Evolutionary conservation across 1,140 invertebrate genomes (phyloP), one percentile per base, ranked within the genome.

Genomic region (Scaptomyza pallida): DNA sequence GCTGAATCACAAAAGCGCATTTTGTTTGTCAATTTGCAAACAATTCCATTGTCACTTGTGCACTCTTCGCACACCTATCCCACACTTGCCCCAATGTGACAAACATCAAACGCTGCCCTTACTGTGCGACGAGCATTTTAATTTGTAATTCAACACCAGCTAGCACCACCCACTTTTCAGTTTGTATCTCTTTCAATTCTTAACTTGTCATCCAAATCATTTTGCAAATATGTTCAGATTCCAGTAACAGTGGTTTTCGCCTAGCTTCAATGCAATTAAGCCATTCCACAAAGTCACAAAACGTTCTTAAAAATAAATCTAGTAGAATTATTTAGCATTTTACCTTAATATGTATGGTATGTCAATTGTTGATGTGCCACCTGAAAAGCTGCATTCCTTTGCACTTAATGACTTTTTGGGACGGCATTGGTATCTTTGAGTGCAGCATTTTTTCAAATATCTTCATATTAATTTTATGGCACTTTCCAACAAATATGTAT

Each of bases 81-180:
- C 23, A 23, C n/a, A 17, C 16, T 15, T 5, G n/a, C 16, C 23
- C 13, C 13, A 17, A 10, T n/a, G 9, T 30, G 16, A 45, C 48
- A 73, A 57, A 45, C 62, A 61, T 68, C 72, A 76, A 76, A 64
- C 59, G 60, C 41, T 45, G 40, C n/a, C 68, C 62, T 57, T 68
- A 47, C 51, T 55, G 43, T 62, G 57, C 65, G 51, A 44, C 41
- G 21, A 61, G 59, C 59, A 73, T 82, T 78, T 81, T 74, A 73
- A 81, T 82, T 77, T 81, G 61, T 74, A 82, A 81, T 77, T 62
- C 43, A 73, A 63, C 51, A 57, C 55, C 61, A 21, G 21, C 30
- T 64, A 21, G 21, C 30, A 56, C 45, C 52, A 48, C 16, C 5
- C 30, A 37, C 3, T 30, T 63, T 37, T 59, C 52, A 15, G 56